Base-by-base conservation (phyloP, 2,113 vertebrate genomes). In the Tonatia bakeri region DNA sequence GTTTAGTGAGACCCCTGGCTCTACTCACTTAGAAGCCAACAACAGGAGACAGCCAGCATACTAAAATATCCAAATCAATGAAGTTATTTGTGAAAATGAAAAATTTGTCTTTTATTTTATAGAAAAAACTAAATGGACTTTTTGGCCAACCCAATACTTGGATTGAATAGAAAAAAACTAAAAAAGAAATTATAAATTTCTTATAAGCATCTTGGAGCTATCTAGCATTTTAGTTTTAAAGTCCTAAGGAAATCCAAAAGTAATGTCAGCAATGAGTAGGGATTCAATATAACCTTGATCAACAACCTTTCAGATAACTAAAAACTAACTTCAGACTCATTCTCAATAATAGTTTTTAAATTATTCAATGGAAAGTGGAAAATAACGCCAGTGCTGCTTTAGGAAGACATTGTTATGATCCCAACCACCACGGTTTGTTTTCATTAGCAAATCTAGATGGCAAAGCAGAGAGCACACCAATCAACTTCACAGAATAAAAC, bases 201-300 rank as follows among this genome's bases (percentile, higher is more conserved):
- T 3, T 15, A 56, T 16, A 87, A 79, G 16, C 24, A 75, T 91
- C 17, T 9, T 5, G 67, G 54, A 85, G 45, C 0, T 52, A 56
- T 75, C 69, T 83, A 61, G 54, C 17, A 90, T 67, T 94, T 93
- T 72, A 64, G 19, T 13, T 88, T 88, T 88, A 9, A 94, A 94
- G 4, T 90, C 16, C 10, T 54, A 88, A 75, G 26, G 67, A 88
- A 90, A 52, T 80, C 92, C 31, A 76, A 95, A 92, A 90, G 20
- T 11, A n/a, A 26, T 43, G 9, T 76, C 14, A 73, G 20, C 75
- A 94, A 87, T 59, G 24, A 64, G 13, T 38, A 59, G 10, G 2
- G 38, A 94, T 43, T 89, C 45, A 83, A 7, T 40, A 15, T 50
- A 93, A 77, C 47, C 47, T 45, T 59, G 26, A 67, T 33, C 31